Evolutionary conservation across 2,113 vertebrate genomes (phyloP).

Genomic region (Cichladusa arquata): DNA sequence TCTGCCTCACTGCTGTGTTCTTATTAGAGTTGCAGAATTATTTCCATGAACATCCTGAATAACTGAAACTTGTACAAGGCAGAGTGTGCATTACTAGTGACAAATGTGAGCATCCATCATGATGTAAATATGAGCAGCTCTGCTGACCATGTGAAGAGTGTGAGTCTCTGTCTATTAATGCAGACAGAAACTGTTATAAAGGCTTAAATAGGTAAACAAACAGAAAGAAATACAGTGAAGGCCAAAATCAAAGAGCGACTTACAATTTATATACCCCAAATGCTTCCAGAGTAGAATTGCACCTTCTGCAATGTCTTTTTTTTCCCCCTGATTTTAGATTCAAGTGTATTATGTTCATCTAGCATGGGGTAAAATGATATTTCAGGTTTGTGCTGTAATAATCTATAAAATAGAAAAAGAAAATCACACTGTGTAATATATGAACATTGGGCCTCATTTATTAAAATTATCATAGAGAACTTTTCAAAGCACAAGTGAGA

Average conservation of each 20-base stretch:
- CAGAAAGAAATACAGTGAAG: background rate
- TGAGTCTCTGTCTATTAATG: background rate
- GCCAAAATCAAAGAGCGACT: background rate
- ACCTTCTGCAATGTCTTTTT: background rate
- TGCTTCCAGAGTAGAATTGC: background rate
- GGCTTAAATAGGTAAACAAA: background rate
- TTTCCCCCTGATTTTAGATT: background rate
- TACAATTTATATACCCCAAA: background rate
- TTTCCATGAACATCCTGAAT: background rate
- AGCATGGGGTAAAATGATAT: background rate
- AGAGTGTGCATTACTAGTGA: background rate
- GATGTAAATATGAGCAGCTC: background rate
- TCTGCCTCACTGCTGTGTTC: background rate
- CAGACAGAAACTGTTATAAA: background rate
- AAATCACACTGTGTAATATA: accelerated
- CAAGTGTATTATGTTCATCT: accelerated
- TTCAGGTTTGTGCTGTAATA: background rate
- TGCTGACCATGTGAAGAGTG: background rate
- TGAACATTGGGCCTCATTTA: background rate
- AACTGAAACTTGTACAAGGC: background rate
- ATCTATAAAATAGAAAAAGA: background rate
- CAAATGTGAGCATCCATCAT: background rate
- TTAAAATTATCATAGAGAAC: background rate
- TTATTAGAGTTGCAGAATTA: background rate
- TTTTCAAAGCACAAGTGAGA: background rate